phyloP scores from a whole-genome alignment of 2,113 vertebrate species.

The Sporophila hypoxantha region DNA sequence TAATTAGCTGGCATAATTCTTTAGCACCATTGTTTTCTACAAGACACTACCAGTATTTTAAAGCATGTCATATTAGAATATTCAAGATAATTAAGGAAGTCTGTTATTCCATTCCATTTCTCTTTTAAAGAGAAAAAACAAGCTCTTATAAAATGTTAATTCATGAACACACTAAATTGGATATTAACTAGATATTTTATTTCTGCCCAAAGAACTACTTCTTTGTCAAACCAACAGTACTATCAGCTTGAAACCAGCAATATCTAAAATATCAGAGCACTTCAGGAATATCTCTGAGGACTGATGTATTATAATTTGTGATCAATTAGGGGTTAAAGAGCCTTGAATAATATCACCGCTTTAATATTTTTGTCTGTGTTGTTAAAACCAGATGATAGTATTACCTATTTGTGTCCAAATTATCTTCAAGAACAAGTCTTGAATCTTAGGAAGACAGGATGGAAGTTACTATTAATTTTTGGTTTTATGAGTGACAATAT shows the following conservation, averaged over 20 bases:
- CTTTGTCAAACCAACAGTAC: not conserved
- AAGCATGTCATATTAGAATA: not conserved
- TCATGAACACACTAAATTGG: not conserved
- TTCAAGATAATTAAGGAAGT: not conserved
- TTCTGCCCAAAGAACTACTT: not conserved
- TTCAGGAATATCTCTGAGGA: not conserved
- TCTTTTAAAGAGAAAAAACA: not conserved
- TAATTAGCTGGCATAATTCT: fast-evolving
- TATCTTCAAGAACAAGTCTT: not conserved
- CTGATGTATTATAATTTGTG: not conserved
- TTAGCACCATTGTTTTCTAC: not conserved
- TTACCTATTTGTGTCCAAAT: not conserved
- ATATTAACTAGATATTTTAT: not conserved
- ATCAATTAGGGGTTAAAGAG: not conserved
- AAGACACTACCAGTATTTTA: not conserved
- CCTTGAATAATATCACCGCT: not conserved
- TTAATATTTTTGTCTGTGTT: not conserved
- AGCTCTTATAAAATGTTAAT: not conserved
- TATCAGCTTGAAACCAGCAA: not conserved
- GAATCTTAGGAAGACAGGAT: not conserved
- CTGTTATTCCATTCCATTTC: not conserved
- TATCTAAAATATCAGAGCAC: not conserved
- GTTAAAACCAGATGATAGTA: not conserved
- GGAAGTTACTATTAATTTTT: not conserved
- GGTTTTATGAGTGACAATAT: not conserved